These are phyloP conservation scores for Molossus molossus DNA, from an alignment of 2,797 vertebrate genomes.

Conservation along the genomic window DNA sequence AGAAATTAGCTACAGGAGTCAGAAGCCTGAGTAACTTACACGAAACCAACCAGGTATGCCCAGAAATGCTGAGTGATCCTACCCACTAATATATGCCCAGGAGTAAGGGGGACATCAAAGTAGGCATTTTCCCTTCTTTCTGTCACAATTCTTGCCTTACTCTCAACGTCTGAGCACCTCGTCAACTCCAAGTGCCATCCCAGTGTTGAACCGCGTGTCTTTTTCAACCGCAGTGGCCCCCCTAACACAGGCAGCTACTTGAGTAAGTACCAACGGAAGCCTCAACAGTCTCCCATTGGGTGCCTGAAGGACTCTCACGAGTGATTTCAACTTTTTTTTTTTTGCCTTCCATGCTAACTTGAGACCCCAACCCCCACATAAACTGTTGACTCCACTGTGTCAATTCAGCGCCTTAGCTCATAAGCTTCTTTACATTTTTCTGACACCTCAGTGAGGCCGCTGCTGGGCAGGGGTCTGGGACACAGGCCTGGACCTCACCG, in stretches of 20 bases:
- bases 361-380: not conserved
- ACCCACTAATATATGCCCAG: fast-evolving
- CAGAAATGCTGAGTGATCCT: not conserved
- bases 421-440: not conserved
- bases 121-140: not conserved
- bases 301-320: not conserved
- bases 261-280: fast-evolving
- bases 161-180: not conserved
- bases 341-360: not conserved
- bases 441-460: not conserved
- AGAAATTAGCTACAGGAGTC: not conserved
- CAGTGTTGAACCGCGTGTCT: not conserved
- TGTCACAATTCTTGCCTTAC: not conserved
- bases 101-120: too few species aligned
- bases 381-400: not conserved
- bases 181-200: not conserved
- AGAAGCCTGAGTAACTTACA: not conserved
- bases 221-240: too few species aligned
- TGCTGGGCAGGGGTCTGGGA: not conserved
- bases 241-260: not conserved
- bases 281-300: not conserved
- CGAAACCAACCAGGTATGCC: not conserved
- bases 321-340: not conserved
- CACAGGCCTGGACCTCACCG: not conserved
- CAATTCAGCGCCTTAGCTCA: not conserved